Conservation (phyloP, 2,888 invertebrate species). For the Athripsodes cinereus region DNA sequence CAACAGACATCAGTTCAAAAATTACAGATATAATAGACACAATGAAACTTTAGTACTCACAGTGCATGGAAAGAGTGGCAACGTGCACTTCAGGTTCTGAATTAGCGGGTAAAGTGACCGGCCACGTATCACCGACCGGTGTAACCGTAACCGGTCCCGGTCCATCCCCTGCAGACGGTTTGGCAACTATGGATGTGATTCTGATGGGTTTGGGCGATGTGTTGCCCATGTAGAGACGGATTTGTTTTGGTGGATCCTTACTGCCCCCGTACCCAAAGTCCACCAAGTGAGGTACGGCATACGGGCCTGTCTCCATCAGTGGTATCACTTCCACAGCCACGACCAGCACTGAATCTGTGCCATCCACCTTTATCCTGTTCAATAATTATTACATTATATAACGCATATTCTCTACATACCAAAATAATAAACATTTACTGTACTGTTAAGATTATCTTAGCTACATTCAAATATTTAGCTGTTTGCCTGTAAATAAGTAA, state of each 20-base stretch:
- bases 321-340: conserved; percentile 84
- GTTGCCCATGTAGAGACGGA: conserved; percentile 39
- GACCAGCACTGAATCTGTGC: conserved; percentile 62
- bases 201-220: conserved; percentile 30
- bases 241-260: conserved; percentile 54
- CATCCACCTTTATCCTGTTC: conserved; percentile 63
- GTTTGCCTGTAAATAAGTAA: too few species aligned
- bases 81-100: conserved; percentile 54
- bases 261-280: conserved; percentile 80
- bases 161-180: conserved; percentile 30
- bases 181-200: conserved; percentile 23
- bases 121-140: conserved; percentile 30
- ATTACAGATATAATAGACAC: too few species aligned
- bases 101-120: conserved; percentile 50
- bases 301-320: conserved; percentile 61
- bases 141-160: conserved; percentile 29
- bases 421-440: too few species aligned
- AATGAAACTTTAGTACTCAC: too few species aligned
- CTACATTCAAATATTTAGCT: too few species aligned
- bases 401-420: too few species aligned
- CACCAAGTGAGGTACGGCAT: conserved; percentile 67
- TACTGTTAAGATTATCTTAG: too few species aligned
- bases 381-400: too few species aligned
- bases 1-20: too few species aligned
- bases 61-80: conserved; percentile 64